These are phyloP conservation scores for Callyntrura guangdongensis DNA, from an alignment of 2,888 invertebrate species.

Conservation along the genomic window DNA sequence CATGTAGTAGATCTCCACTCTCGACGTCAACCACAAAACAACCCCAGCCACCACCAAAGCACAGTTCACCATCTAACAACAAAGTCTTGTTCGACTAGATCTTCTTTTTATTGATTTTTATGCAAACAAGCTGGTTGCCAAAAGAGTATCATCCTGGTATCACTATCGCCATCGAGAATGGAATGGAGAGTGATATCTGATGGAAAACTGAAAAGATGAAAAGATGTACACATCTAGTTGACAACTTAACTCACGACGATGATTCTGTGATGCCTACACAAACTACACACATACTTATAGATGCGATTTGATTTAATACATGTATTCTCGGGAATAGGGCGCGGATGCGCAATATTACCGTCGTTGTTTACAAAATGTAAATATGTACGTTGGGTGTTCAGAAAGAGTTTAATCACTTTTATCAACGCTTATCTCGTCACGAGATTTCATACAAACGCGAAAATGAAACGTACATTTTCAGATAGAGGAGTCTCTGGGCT, in stretches of 20 bases:
- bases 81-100: conserved; percentile 78
- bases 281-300: not conserved
- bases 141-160: conserved; percentile 81
- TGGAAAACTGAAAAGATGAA: conserved; percentile 66
- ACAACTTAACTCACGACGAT: conserved; percentile 75
- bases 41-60: conserved; percentile 75
- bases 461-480: too few species aligned
- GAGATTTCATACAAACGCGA: too few species aligned
- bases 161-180: conserved; percentile 67
- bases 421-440: too few species aligned
- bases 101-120: conserved; percentile 85
- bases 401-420: too few species aligned
- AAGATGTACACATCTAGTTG: conserved; percentile 73
- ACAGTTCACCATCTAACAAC: conserved; percentile 78
- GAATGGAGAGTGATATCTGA: conserved; percentile 79
- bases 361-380: not conserved
- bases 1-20: conserved; percentile 23
- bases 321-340: not conserved
- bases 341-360: conserved; percentile 24
- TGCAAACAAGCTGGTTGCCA: conserved; percentile 84
- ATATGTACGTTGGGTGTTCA: not conserved
- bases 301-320: not conserved
- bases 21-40: conserved; percentile 75
- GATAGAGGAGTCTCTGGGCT: too few species aligned
- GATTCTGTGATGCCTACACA: conserved; percentile 37